Evolutionary conservation across 2,888 invertebrate genomes (phyloP).

Genomic region (Diaperis boleti): DNA sequence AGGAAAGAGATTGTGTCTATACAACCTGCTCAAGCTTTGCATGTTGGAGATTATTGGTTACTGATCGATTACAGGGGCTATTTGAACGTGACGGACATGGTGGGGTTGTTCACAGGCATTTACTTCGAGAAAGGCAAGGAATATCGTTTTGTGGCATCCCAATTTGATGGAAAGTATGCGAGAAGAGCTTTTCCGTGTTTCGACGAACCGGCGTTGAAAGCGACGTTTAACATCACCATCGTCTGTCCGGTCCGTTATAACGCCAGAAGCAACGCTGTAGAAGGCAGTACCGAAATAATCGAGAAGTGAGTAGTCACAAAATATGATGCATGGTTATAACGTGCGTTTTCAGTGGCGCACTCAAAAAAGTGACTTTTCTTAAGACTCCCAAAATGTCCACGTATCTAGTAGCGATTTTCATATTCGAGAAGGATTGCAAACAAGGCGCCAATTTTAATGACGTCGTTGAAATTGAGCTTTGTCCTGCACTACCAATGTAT

Average conservation of each 20-base stretch:
- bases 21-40: too few relatives aligned
- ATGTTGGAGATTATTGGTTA: too few relatives aligned
- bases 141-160: too few relatives aligned
- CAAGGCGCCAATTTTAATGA: constrained; percentile 17
- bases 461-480: constrained; percentile 54
- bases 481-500: constrained; percentile 42
- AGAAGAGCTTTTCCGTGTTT: constrained; percentile 65
- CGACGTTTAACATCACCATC: not conserved
- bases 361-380: constrained; percentile 48
- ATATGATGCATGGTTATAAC: too few relatives aligned
- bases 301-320: too few relatives aligned
- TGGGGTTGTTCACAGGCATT: constrained; percentile 70
- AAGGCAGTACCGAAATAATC: not conserved
- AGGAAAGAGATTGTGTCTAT: too few relatives aligned
- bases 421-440: constrained; percentile 70
- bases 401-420: constrained; percentile 78
- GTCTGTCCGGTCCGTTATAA: not conserved
- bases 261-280: not conserved
- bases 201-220: constrained; percentile 46
- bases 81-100: constrained; percentile 50
- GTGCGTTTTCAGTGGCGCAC: not conserved
- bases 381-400: constrained; percentile 71
- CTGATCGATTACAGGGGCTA: not conserved
- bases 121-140: too few relatives aligned
- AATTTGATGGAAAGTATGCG: too few relatives aligned